Percentiles rank a stretch among this genome's conserved stretches.
These are phyloP conservation scores for Papilio dardanus DNA, from an alignment of 1,140 invertebrate genomes.

Conservation along the genomic window DNA sequence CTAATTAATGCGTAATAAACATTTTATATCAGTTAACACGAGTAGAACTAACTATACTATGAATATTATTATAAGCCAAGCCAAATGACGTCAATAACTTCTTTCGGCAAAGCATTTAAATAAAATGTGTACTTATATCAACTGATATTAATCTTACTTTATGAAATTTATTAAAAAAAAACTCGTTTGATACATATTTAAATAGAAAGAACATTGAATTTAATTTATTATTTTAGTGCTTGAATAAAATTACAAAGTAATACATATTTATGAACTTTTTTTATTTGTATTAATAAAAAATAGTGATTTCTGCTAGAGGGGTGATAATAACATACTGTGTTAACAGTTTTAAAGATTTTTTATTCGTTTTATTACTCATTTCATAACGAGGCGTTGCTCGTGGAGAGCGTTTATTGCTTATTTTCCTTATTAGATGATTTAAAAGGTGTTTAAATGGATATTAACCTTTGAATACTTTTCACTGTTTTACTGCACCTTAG, in stretches of 20 bases:
- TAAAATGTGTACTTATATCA: not conserved
- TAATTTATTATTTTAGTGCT: not conserved
- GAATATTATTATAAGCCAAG: not conserved
- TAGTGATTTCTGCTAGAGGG: not conserved
- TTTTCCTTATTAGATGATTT: no score
- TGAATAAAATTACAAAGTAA: not conserved
- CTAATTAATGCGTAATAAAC: not conserved
- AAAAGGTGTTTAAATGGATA: no score
- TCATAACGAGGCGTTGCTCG: not conserved
- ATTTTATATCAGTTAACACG: not conserved
- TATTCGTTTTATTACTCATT: no score
- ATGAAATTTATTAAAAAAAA: not conserved
- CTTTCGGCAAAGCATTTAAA: not conserved
- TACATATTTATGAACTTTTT: not conserved
- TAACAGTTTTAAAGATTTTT: no score
- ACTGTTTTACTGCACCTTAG: no score
- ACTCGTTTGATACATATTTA: not conserved
- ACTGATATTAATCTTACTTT: not conserved
- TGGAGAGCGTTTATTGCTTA: not conserved
- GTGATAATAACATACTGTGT: no score
- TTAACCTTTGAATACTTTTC: no score
- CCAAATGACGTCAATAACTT: not conserved
- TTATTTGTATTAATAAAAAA: not conserved
- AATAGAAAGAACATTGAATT: not conserved
- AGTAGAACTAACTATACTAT: not conserved